phyloP scores from a whole-genome alignment of 2,888 invertebrate species.

The Euplexia lucipara region DNA sequence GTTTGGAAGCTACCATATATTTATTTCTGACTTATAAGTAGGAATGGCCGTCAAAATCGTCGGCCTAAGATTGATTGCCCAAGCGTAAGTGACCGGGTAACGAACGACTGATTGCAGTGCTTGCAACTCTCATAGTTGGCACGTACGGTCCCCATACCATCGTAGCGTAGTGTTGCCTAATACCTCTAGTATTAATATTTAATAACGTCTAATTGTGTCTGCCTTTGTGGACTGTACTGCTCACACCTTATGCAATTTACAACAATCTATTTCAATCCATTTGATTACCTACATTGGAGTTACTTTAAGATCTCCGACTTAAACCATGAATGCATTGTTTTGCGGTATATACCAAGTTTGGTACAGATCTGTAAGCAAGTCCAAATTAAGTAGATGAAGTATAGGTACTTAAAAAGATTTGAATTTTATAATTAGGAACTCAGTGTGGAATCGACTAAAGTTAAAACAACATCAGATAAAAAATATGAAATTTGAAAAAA shows the following conservation, averaged over 20 bases:
- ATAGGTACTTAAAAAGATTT: too few species aligned
- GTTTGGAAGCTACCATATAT: slow-evolving; percentile 21
- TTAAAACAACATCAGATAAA: too few species aligned
- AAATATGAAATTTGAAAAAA: too few species aligned
- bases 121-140: slow-evolving; percentile 74
- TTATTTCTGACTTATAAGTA: slow-evolving; percentile 33
- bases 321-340: neutral
- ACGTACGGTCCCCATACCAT: slow-evolving; percentile 66
- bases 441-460: too few species aligned
- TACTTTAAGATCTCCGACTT: slow-evolving; percentile 14
- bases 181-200: slow-evolving; percentile 68
- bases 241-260: slow-evolving; percentile 42
- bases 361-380: neutral
- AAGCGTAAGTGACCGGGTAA: slow-evolving; percentile 71
- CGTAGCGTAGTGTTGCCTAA: slow-evolving; percentile 63
- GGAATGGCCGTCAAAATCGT: slow-evolving; percentile 22
- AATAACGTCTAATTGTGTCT: slow-evolving; percentile 59
- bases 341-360: neutral
- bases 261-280: slow-evolving; percentile 21
- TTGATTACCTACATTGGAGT: neutral
- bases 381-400: neutral
- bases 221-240: slow-evolving; percentile 36
- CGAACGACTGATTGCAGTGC: slow-evolving; percentile 77
- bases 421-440: too few species aligned
- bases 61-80: slow-evolving; percentile 66